phyloP scores from a whole-genome alignment of 2,888 invertebrate genomes.

The Zhengitettix transpicula region DNA sequence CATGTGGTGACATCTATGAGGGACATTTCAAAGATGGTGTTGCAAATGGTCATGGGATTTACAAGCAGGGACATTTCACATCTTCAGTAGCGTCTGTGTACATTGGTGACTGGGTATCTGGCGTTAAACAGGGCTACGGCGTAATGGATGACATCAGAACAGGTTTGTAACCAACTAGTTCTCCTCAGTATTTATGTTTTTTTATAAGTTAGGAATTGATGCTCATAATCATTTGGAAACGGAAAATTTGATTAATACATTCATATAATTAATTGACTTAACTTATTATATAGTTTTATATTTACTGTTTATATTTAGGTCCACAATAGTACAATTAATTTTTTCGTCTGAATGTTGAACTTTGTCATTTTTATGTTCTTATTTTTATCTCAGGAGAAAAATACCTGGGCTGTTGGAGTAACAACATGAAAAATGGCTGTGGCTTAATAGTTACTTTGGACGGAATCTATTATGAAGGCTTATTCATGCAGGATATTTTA shows the following conservation, averaged over 20 bases:
- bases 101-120: constrained; percentile 74
- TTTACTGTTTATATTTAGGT: neutral
- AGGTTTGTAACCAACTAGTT: constrained; percentile 31
- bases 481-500: constrained; percentile 61
- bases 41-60: constrained; percentile 71
- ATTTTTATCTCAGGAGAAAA: constrained; percentile 45
- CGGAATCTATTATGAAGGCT: constrained; percentile 82
- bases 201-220: neutral
- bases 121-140: constrained; percentile 69
- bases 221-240: too few species aligned
- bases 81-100: constrained; percentile 60
- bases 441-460: constrained; percentile 77
- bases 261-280: neutral
- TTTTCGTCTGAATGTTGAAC: neutral
- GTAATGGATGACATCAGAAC: constrained; percentile 73
- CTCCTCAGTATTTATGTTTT: neutral
- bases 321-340: neutral
- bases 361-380: neutral
- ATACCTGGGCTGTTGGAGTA: constrained; percentile 77
- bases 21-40: constrained; percentile 74
- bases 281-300: neutral
- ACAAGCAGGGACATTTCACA: constrained; percentile 62
- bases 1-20: constrained; percentile 65
- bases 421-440: constrained; percentile 66
- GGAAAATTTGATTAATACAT: neutral